A percentile compares a stretch with the other conserved stretches of the same genome.
These are phyloP conservation scores for Panopea generosa DNA, from an alignment of 2,888 invertebrate species.

Conservation along the genomic window DNA sequence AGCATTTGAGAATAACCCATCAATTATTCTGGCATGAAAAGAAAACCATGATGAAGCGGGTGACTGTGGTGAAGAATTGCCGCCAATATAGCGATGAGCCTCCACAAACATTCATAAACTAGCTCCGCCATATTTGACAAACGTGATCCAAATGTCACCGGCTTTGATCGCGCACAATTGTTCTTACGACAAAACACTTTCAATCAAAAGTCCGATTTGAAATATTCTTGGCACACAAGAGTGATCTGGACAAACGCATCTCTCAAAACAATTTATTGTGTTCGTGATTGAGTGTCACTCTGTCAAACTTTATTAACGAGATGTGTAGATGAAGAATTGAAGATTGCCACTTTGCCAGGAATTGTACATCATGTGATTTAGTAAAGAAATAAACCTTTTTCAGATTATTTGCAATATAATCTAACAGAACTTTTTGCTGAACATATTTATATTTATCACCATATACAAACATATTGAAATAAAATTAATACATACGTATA, in stretches of 20 bases:
- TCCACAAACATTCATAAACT: conserved; percentile 10
- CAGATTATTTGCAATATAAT: no score
- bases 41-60: conserved; percentile 3
- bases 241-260: conserved; percentile 56
- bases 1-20: background rate
- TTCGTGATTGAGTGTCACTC: conserved; percentile 64
- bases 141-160: conserved; percentile 24
- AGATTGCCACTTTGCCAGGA: conserved; percentile 35
- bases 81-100: background rate
- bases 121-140: conserved; percentile 38
- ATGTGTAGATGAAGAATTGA: conserved; percentile 57
- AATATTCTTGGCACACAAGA: conserved; percentile 48
- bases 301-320: conserved; percentile 68
- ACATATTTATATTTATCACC: no score
- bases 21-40: conserved; percentile 4
- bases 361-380: no score
- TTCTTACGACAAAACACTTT: conserved; percentile 54
- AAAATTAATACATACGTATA: no score
- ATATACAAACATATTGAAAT: no score
- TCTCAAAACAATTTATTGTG: conserved; percentile 64
- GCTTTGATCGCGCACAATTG: conserved; percentile 28
- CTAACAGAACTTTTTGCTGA: no score
- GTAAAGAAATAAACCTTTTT: no score
- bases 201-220: conserved; percentile 60
- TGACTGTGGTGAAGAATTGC: background rate